Conservation (phyloP, 1,140 invertebrate genomes). For the honey bee (Apis mellifera) region DNA sequence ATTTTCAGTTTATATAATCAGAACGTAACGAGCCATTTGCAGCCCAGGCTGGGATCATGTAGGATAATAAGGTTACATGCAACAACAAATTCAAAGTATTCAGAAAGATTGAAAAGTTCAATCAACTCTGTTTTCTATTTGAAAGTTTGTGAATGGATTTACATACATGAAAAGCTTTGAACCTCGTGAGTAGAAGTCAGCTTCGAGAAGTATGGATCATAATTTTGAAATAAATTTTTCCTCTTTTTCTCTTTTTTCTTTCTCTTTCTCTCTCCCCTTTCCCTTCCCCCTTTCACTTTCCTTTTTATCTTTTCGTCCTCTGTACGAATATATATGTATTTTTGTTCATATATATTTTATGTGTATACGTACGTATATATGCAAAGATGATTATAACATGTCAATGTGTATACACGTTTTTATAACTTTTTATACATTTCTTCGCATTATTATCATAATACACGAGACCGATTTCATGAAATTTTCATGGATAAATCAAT, state of each 20-base stretch:
- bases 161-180: slow-evolving; percentile 67
- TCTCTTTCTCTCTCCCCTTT: neutral
- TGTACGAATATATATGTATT: neutral
- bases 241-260: neutral
- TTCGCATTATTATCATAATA: neutral
- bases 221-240: slow-evolving; percentile 19
- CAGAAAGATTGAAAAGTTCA: slow-evolving; percentile 63
- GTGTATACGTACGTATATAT: neutral
- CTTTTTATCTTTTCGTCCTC: neutral
- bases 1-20: slow-evolving; percentile 58
- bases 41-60: slow-evolving; percentile 63
- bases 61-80: slow-evolving; percentile 66
- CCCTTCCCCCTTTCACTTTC: neutral
- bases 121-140: slow-evolving; percentile 67
- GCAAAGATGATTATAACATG: neutral
- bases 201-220: slow-evolving; percentile 61
- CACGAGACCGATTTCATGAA: slow-evolving; percentile 15
- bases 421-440: neutral
- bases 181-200: slow-evolving; percentile 62
- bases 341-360: neutral
- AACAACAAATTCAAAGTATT: slow-evolving; percentile 67
- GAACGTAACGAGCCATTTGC: slow-evolving; percentile 56
- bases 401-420: neutral
- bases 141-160: slow-evolving; percentile 65
- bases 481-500: neutral